Percentiles rank a stretch among this genome's conserved stretches.
These are phyloP conservation scores for Danio tinwini DNA, from an alignment of 2,797 vertebrate genomes.

Conservation along the genomic window DNA sequence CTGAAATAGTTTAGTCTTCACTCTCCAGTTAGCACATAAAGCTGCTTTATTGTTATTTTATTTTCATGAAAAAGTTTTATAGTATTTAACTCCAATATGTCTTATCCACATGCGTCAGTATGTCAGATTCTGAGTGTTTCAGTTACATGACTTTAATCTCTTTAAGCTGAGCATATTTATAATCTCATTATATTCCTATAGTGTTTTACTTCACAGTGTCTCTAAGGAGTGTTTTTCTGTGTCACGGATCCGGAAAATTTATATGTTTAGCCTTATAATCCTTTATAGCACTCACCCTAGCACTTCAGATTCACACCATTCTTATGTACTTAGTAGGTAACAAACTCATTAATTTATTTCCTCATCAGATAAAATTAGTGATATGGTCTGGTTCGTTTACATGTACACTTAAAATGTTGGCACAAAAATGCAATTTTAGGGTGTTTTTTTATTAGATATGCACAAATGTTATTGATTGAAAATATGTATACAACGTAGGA, in stretches of 20 bases:
- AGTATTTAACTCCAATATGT: neutral
- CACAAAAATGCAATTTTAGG: neutral
- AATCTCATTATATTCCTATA: neutral
- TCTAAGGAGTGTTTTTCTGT: neutral
- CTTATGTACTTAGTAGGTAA: neutral
- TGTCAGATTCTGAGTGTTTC: neutral
- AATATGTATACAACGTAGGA: neutral
- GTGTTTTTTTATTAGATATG: neutral
- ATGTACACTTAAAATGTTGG: neutral
- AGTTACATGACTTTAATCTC: neutral
- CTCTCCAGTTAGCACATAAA: neutral
- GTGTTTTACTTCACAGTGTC: neutral
- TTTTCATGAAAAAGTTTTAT: neutral
- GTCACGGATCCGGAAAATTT: neutral
- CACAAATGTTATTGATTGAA: neutral
- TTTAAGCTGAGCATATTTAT: neutral
- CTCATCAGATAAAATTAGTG: neutral
- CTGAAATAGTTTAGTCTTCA: neutral
- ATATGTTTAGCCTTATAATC: neutral
- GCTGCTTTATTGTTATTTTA: neutral
- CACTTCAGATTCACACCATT: neutral
- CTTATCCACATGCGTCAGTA: neutral
- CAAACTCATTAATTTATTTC: neutral
- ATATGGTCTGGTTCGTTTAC: neutral
- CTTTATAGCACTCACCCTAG: slow-evolving; percentile 1